A percentile compares a stretch with the other conserved stretches of the same genome.
Evolutionary conservation across 53 echinoderm and acorn worm species (phyloP).

Genomic region (Antedon mediterranea): DNA sequence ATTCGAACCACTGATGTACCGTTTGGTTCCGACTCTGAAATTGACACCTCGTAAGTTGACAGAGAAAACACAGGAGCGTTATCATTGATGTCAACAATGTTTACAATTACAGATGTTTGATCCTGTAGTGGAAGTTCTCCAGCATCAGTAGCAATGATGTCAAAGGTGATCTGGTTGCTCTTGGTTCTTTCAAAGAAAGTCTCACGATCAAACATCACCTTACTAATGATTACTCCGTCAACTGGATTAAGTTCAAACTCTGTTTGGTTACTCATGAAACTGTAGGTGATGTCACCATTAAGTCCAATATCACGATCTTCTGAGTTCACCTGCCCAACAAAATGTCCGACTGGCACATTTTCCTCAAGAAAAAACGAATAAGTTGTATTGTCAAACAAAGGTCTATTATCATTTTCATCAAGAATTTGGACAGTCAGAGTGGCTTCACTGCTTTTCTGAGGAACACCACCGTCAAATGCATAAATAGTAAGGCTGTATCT

Average conservation of each 20-base stretch:
- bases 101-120: constrained; percentile 39
- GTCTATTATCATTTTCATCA: constrained; percentile 87
- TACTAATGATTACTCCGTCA: constrained; percentile 52
- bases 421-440: constrained; percentile 32
- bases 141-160: constrained; percentile 52
- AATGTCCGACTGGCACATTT: constrained; percentile 21
- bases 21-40: constrained; percentile 53
- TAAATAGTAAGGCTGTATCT: constrained; percentile 40
- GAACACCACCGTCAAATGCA: constrained; percentile 70
- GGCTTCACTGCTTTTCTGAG: constrained; percentile 28
- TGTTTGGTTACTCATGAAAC: constrained; percentile 41
- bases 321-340: constrained; percentile 54
- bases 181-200: constrained; percentile 19
- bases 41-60: constrained; percentile 45
- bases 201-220: constrained; percentile 56
- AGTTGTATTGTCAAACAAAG: constrained; percentile 62
- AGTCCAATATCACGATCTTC: constrained; percentile 45
- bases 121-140: constrained; percentile 41
- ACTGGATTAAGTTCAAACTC: constrained; percentile 43
- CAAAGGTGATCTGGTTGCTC: constrained; percentile 24
- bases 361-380: constrained; percentile 62
- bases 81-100: constrained; percentile 70
- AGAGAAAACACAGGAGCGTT: constrained; percentile 50
- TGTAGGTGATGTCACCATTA: constrained; percentile 59
- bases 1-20: constrained; percentile 54